Percentiles rank a stretch among this genome's conserved stretches.
Evolutionary conservation across 1,140 invertebrate species (phyloP).

Genomic region (Bombus breviceps): DNA sequence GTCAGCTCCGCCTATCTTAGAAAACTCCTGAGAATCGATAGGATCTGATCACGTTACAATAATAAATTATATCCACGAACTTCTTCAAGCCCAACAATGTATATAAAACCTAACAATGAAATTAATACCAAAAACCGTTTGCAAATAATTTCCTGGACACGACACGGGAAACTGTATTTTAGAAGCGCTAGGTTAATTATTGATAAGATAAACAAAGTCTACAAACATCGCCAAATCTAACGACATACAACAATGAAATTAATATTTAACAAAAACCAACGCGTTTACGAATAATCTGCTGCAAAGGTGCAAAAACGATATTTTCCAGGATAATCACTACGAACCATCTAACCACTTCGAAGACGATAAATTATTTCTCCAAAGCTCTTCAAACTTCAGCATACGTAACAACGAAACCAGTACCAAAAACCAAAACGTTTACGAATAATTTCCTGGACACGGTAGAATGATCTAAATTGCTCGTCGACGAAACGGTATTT

Average conservation of each 20-base stretch:
- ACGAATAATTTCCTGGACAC: neutral
- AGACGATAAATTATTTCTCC: neutral
- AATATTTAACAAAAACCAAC: neutral
- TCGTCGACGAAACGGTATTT: constrained; percentile 10
- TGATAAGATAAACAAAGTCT: too few species aligned
- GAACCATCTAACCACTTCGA: neutral
- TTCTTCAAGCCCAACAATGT: neutral
- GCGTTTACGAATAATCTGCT: too few species aligned
- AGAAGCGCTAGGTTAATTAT: neutral
- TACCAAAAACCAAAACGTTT: neutral
- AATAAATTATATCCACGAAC: neutral
- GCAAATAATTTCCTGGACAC: neutral
- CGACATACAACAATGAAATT: neutral
- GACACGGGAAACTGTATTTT: neutral
- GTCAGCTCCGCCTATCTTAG: constrained; percentile 71
- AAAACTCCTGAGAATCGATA: neutral
- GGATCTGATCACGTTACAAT: neutral
- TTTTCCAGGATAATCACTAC: neutral
- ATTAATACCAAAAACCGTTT: neutral
- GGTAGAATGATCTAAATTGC: neutral
- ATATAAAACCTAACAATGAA: neutral
- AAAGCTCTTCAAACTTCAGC: neutral
- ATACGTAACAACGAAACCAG: too few species aligned
- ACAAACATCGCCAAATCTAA: too few species aligned
- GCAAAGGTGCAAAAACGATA: too few species aligned